Conservation (phyloP, 2,888 invertebrate genomes). For the Cataglyphis albicans region DNA sequence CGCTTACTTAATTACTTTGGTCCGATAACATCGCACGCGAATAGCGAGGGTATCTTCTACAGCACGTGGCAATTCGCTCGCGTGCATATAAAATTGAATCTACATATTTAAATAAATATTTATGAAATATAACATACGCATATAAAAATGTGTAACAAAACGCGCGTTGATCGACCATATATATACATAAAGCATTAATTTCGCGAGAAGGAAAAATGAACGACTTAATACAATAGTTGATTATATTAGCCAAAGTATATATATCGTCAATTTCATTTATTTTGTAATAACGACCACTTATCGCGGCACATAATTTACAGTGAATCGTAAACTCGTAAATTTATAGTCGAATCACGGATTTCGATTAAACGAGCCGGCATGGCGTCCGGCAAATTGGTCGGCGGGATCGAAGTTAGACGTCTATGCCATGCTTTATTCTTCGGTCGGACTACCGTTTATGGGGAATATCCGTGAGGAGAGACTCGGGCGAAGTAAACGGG, state of each 20-base stretch:
- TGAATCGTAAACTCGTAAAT: slow-evolving; percentile 62
- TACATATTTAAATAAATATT: slow-evolving; percentile 23
- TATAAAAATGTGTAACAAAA: neutral
- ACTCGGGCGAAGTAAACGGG: slow-evolving; percentile 74
- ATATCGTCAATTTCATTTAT: neutral
- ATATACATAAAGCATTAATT: neutral
- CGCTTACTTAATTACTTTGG: slow-evolving; percentile 75
- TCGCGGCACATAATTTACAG: slow-evolving; percentile 24
- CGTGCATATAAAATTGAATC: neutral
- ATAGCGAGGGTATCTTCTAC: slow-evolving; percentile 13
- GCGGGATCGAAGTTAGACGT: slow-evolving; percentile 47
- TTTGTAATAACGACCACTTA: slow-evolving; percentile 23
- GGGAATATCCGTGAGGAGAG: slow-evolving; percentile 73
- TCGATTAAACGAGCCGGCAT: slow-evolving; percentile 19
- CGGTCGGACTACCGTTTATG: slow-evolving; percentile 73
- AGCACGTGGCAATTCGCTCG: slow-evolving; percentile 30
- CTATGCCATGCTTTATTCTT: slow-evolving; percentile 49
- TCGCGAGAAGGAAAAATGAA: neutral
- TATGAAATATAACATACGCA: neutral
- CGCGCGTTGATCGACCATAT: neutral
- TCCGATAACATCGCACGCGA: slow-evolving; percentile 45
- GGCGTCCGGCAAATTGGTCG: slow-evolving; percentile 48
- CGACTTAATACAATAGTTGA: neutral
- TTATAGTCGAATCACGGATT: slow-evolving; percentile 57
- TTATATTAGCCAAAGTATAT: neutral